A percentile compares a stretch with the other conserved stretches of the same genome.
Evolutionary conservation across 2,113 vertebrate species (phyloP).

Genomic region (Myotis lucifugus): DNA sequence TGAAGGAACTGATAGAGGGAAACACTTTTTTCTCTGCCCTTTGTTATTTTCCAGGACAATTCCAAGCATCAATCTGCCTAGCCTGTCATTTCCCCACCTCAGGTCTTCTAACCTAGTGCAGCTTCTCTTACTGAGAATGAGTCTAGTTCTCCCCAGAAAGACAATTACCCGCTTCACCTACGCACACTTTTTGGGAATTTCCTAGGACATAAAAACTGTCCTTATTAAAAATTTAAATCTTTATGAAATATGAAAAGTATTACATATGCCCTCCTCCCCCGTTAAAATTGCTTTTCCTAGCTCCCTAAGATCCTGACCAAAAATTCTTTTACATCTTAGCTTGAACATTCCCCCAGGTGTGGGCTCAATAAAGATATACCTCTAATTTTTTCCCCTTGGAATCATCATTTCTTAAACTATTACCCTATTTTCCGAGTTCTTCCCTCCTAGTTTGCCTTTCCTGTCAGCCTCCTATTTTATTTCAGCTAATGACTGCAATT

Average conservation of each 20-base stretch:
- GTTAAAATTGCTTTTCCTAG: background rate
- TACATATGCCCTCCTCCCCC: too few relatives aligned
- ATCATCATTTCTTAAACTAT: background rate
- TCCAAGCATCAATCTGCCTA: background rate
- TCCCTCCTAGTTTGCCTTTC: background rate
- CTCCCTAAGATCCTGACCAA: background rate
- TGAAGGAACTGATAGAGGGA: background rate
- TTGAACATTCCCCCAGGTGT: background rate
- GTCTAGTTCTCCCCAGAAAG: background rate
- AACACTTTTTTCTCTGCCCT: background rate
- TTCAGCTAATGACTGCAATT: background rate
- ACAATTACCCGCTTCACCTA: background rate
- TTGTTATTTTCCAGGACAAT: background rate
- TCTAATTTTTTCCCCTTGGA: background rate
- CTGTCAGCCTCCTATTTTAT: background rate
- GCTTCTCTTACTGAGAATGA: background rate
- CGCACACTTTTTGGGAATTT: background rate
- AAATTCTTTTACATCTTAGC: background rate
- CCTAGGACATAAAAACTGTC: background rate
- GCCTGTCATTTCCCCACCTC: background rate
- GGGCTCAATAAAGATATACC: background rate
- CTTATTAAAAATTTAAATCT: background rate
- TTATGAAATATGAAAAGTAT: too few relatives aligned
- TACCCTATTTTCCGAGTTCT: background rate
- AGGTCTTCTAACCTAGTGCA: background rate